Base-by-base conservation (phyloP, 2,797 vertebrate genomes). In the Darevskia nairensis region DNA sequence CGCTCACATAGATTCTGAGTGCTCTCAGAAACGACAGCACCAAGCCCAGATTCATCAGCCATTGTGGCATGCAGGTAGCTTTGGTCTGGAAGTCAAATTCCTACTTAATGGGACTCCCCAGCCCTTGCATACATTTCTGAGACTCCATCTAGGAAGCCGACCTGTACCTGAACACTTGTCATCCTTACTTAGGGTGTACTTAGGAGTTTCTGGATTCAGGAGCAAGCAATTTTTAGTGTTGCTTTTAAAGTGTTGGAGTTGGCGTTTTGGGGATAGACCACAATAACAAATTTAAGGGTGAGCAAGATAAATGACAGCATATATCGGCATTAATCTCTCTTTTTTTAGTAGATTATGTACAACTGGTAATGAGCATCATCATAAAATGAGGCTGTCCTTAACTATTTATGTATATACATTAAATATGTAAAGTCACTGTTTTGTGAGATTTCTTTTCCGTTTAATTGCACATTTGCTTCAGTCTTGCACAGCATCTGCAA, bases 311-410 rank as follows among this genome's bases (percentile, higher is more conserved):
- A 0, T 27, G 25, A 91, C n/a, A 88, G 76, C 50, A 86, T 6
- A 11, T 10, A 90, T 13, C 50, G 50, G 23, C 29, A 85, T 77
- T 89, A 7, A 78, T 87, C 13, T 2, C 4, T 84, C 10, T 59
- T 85, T 87, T 29, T 55, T 82, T 55, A 71, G n/a, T 61, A 74
- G 59, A 82, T 21, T 78, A 17, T 88, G 87, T 80, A 77, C n/a
- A 27, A 39, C 25, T 90, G 5, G 50, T 55, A 55, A 89, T 23
- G 29, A 68, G 4, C 79, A 74, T 2, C 74, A 72, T 89, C 85
- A 77, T 82, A 89, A 86, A 68, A 76, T 80, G 84, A 89, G 0
- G 15, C 50, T 15, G 35, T 81, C 86, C 80, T 84, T 89, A 92
- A 87, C 17, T 66, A 0, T 86, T 82, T 76, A 6, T 10, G 84